Evolutionary conservation across 2,888 invertebrate genomes (phyloP), one percentile per base, ranked within the genome.

Genomic region (Torymus tubicola): DNA sequence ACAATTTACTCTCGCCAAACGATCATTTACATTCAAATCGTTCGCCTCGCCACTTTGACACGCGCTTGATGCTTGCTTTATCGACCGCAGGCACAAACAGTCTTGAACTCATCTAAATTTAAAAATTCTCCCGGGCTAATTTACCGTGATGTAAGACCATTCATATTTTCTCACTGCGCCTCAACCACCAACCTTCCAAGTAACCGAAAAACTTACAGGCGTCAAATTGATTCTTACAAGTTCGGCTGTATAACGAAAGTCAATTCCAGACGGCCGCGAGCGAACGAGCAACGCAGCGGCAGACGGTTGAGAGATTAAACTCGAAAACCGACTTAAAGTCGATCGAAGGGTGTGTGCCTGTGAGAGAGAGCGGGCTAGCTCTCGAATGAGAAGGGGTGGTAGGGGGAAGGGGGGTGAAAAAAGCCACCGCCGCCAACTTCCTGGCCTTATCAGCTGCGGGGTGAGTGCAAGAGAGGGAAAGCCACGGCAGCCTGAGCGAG

Each of bases 291-390:
- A 16, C 55, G 78, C 67, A 2, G 14, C 52, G 14, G 53, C 71
- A 65, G 67, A 65, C 63, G 12, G 24, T 69, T 24, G 5, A 57
- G 70, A 63, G 77, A 81, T 77, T 77, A 81, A 81, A 81, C 63
- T 81, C 18, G 42, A 68, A 68, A 81, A 58, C 68, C 80, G 70
- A 52, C 70, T 64, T 52, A 60, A 68, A 80, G 4, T 69, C 60
- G 42, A 75, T 75, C 74, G 74, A 79, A 52, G 52, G 53, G 18
- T 42, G 42, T 42, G 8, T 4, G 31, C 16, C 21, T 13, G 42
- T 14, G 52, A 68, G 42, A 16, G 57, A 61, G 16, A 31, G 13
- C 4, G 11, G 13, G 52, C 14, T 21, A 42, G 52, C 42, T 42
- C 42, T 42, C 42, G 42, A 42, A 42, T 42, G 24, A 52, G 60